phyloP scores from a whole-genome alignment of 2,888 invertebrate species.

The Mythimna vitellina region DNA sequence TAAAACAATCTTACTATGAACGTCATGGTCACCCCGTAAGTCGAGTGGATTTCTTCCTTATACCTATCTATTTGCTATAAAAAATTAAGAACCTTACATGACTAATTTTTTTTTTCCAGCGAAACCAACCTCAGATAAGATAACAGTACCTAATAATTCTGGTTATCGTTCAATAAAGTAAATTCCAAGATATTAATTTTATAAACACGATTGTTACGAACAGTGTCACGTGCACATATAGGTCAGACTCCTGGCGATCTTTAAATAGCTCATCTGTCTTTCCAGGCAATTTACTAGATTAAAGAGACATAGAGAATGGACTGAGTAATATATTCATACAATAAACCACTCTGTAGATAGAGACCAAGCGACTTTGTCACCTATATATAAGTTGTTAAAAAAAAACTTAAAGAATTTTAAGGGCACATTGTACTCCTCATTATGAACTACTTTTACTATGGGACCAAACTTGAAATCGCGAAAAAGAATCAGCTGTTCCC shows the following conservation, averaged over 20 bases:
- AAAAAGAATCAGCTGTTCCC: too few species aligned
- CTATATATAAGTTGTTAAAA: too few species aligned
- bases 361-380: neutral
- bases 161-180: slow-evolving; percentile 9
- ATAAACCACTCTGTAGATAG: neutral
- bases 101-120: slow-evolving; percentile 2
- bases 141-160: slow-evolving; percentile 5
- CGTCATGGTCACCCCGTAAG: too few species aligned
- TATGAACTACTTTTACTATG: too few species aligned
- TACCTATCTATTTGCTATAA: too few species aligned
- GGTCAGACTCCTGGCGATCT: slow-evolving; percentile 9
- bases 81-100: neutral
- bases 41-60: too few species aligned
- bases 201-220: slow-evolving; percentile 2
- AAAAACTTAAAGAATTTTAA: too few species aligned
- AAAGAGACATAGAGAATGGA: slow-evolving; percentile 3
- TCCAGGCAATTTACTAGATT: slow-evolving; percentile 14
- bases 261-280: slow-evolving; percentile 1
- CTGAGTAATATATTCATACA: neutral
- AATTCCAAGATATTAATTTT: neutral
- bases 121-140: slow-evolving; percentile 22
- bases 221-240: slow-evolving; percentile 19
- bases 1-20: too few species aligned
- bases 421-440: too few species aligned
- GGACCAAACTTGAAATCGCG: too few species aligned